phyloP scores from a whole-genome alignment of 1,140 invertebrate species.

The Apocrypta bakeri region DNA sequence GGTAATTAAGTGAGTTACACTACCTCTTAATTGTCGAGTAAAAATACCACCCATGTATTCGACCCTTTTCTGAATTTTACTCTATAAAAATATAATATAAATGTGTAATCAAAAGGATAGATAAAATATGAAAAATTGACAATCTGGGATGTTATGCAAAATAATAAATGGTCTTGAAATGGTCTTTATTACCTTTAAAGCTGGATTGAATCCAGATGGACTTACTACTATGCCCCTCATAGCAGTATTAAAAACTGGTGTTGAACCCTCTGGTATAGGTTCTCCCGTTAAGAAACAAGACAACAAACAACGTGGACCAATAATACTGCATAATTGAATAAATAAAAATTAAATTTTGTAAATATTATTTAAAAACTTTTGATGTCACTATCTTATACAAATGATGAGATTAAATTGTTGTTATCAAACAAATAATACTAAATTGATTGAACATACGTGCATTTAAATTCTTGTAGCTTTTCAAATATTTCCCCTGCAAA shows the following conservation, averaged over 20 bases:
- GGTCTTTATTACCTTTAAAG: slow-evolving; percentile 80
- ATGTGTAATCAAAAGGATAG: slow-evolving; percentile 2
- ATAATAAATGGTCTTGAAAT: slow-evolving; percentile 26
- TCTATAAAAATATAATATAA: slow-evolving; percentile 70
- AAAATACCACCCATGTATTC: slow-evolving; percentile 90
- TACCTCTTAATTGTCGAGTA: slow-evolving; percentile 80
- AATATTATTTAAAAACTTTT: background rate
- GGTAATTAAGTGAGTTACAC: slow-evolving; percentile 89
- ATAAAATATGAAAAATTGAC: slow-evolving; percentile 17
- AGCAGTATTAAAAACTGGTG: slow-evolving; percentile 86
- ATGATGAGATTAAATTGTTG: background rate
- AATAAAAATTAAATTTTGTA: slow-evolving; percentile 15
- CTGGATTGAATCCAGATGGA: slow-evolving; percentile 80
- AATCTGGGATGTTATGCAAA: too few species aligned
- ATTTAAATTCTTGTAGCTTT: slow-evolving; percentile 79
- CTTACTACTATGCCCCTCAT: slow-evolving; percentile 86
- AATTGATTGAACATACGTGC: slow-evolving; percentile 76
- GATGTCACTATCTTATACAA: background rate
- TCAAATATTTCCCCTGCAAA: slow-evolving; percentile 83
- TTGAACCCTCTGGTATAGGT: slow-evolving; percentile 83
- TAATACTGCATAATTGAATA: slow-evolving; percentile 77
- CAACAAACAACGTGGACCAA: slow-evolving; percentile 87
- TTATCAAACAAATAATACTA: too few species aligned
- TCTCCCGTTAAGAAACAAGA: slow-evolving; percentile 82
- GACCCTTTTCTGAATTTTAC: slow-evolving; percentile 81